These are phyloP conservation scores for Typhlomys cinereus DNA, from an alignment of 2,113 vertebrate genomes.

Conservation along the genomic window DNA sequence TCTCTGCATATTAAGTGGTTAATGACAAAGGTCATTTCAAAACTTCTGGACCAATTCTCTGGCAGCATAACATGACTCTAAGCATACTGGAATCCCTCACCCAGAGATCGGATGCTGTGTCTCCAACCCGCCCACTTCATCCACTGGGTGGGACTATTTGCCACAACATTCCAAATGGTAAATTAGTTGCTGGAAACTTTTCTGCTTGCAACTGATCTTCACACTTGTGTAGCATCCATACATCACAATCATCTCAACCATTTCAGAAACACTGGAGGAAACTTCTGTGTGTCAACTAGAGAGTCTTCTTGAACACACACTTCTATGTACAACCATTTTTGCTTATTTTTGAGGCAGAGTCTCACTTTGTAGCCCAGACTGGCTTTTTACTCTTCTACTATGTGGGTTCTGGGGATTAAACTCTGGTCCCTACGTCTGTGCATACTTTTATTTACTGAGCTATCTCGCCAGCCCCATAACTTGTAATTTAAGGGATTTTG, in stretches of 20 bases:
- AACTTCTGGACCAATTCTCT: neutral
- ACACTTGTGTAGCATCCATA: no score
- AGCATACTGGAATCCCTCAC: neutral
- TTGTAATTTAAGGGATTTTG: neutral
- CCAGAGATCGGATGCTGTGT: neutral
- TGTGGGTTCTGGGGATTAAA: no score
- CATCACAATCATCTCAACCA: neutral
- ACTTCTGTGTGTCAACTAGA: accelerated
- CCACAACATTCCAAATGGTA: neutral
- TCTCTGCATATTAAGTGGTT: neutral
- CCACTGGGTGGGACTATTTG: neutral
- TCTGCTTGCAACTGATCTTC: neutral
- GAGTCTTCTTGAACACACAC: neutral
- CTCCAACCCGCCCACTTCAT: accelerated
- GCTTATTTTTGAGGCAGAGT: neutral
- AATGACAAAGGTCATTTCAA: neutral
- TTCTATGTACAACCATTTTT: neutral
- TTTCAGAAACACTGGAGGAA: neutral
- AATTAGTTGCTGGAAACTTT: neutral
- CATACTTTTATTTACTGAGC: no score
- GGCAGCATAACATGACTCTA: neutral
- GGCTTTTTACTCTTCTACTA: neutral
- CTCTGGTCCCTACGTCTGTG: no score
- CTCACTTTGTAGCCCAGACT: neutral
- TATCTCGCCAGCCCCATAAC: no score